Base-by-base conservation (phyloP, 53 echinoderm and acorn worm genomes). In the Temnopleurus reevesii region DNA sequence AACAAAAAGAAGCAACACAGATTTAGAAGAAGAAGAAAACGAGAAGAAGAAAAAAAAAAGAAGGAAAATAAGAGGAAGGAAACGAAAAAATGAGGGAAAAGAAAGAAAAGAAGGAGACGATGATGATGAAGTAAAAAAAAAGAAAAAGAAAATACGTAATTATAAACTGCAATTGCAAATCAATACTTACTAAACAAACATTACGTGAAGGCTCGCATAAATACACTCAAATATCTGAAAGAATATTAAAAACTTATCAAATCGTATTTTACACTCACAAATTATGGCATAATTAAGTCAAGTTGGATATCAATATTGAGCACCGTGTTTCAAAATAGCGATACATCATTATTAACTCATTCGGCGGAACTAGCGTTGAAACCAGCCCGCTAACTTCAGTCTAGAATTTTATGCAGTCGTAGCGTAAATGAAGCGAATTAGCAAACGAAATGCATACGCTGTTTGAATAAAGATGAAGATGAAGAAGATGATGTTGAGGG, bases 401-500 rank as follows among this genome's bases (percentile, higher is more conserved):
- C 18, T 12, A 38, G 41, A 0, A 19, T 41, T 71, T 19, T 2
- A 38, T 36, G 71, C 71, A 41, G 36, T 38, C 71, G 71, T 71
- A 23, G 23, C 7, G 43, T 71, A 36, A 71, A 79, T 79, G 79
- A 79, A 26, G 29, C 79, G 30, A 29, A 46, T 79, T 47, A 79
- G 49, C 46, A 79, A 79, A 49, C 79, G 79, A 38, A 71, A 71
- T 38, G 26, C 41, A 79, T 49, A 49, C 36, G 51, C 30, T 28
- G 49, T 28, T 79, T 79, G 49, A 79, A 79, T 79, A 79, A 49
- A 79, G 79, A 79, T 79, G 79, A 79, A 79, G 79, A 49, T 27
- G 1, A 28, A 49, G n/a, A 17, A 6, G 13, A 12, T 2, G 18
- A 47, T 15, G 79, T 18, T 6, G n/a, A 47, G 53, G 53, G 53